Conservation (phyloP, 2,888 invertebrate species). For the Proisotoma minuta region DNA sequence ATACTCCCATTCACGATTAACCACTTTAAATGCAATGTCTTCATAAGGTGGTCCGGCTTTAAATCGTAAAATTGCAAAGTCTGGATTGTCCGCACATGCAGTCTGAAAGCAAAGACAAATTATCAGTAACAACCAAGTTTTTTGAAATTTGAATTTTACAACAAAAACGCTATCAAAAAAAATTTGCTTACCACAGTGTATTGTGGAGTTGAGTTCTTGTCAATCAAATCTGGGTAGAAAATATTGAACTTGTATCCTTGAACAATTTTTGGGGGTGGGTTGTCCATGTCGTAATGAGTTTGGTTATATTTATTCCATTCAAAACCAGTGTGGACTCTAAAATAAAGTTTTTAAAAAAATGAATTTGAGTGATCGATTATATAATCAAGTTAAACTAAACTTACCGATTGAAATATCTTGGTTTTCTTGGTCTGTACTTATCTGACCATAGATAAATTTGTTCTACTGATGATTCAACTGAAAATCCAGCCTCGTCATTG, state of each 20-base stretch:
- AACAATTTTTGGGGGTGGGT: constrained; percentile 99
- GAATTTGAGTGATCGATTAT: not conserved
- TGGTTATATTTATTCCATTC: constrained; percentile 99
- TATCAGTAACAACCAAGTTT: constrained; percentile 5
- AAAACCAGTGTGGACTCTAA: constrained; percentile 89
- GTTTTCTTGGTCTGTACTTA: constrained; percentile 95
- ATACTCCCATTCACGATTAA: constrained; percentile 99
- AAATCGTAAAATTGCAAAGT: constrained; percentile 91
- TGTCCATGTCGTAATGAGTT: constrained; percentile 99
- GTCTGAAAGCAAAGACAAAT: constrained; percentile 58
- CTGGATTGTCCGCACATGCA: constrained; percentile 82
- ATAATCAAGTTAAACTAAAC: not conserved
- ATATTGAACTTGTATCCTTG: constrained; percentile 99
- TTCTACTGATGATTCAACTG: constrained; percentile 77
- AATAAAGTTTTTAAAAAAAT: not conserved
- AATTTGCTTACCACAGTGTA: constrained; percentile 71
- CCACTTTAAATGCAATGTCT: constrained; percentile 97
- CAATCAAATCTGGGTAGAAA: constrained; percentile 97
- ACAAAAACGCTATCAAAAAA: not conserved
- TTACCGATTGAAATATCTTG: constrained; percentile 88
- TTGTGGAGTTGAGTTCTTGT: constrained; percentile 84
- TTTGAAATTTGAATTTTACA: not conserved
- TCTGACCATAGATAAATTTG: constrained; percentile 84
- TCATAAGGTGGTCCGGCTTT: constrained; percentile 99
- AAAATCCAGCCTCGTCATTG: constrained; percentile 83